Evolutionary conservation across 1,140 invertebrate genomes (phyloP).

Genomic region (Dendroctonus valens): DNA sequence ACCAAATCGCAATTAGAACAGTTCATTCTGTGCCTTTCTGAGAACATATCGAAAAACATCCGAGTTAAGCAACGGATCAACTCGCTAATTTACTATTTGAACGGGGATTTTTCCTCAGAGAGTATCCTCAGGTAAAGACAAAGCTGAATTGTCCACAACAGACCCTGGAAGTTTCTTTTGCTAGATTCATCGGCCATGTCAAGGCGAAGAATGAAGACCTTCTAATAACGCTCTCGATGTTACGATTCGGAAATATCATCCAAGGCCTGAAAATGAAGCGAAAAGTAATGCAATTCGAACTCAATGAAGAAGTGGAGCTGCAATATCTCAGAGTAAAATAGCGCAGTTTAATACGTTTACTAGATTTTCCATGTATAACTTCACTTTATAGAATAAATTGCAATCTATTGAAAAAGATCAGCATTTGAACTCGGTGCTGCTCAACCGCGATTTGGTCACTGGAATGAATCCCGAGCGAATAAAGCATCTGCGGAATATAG

Average conservation of each 20-base stretch:
- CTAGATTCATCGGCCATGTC: conserved; percentile 43
- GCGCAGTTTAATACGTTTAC: too few species aligned
- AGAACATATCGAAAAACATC: conserved; percentile 39
- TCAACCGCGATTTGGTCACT: conserved; percentile 36
- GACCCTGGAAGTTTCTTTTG: background rate
- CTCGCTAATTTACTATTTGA: conserved; percentile 41
- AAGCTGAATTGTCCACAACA: background rate
- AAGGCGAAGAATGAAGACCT: conserved; percentile 32
- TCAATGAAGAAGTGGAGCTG: conserved; percentile 31
- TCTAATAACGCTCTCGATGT: conserved; percentile 38
- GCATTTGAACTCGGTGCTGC: conserved; percentile 38
- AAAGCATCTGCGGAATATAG: conserved; percentile 34
- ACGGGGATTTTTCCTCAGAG: conserved; percentile 36
- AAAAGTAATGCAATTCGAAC: conserved; percentile 13
- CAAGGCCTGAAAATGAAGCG: conserved; percentile 35
- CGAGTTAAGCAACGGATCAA: conserved; percentile 40
- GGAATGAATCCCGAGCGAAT: conserved; percentile 35
- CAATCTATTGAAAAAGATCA: conserved; percentile 32
- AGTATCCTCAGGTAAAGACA: conserved; percentile 36
- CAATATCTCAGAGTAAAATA: conserved; percentile 34
- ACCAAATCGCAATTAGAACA: conserved; percentile 45
- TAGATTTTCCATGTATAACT: background rate
- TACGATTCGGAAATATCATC: conserved; percentile 41
- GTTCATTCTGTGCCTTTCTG: conserved; percentile 39
- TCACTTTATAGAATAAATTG: conserved; percentile 32